phyloP scores from a whole-genome alignment of 1,140 invertebrate genomes.

The Eriosoma lanigerum region DNA sequence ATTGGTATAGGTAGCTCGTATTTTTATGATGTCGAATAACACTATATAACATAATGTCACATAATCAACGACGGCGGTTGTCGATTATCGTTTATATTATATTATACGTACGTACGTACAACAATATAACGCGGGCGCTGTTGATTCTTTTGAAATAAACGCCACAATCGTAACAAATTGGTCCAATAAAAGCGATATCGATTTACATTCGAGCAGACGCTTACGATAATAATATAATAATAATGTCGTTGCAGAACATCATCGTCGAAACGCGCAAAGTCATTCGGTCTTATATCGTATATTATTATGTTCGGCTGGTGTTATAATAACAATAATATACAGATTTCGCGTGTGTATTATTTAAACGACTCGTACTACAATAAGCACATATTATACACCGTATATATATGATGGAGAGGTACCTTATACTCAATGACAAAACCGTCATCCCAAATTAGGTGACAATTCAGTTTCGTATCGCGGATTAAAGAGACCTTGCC shows the following conservation, averaged over 20 bases:
- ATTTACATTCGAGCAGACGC: not conserved
- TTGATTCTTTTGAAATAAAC: conserved; percentile 28
- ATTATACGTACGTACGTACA: too few species aligned
- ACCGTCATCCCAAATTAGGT: conserved; percentile 49
- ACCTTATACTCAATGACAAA: conserved; percentile 32
- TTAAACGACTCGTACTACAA: conserved; percentile 28
- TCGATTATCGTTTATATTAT: not conserved
- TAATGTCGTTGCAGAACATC: conserved; percentile 9
- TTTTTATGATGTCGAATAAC: conserved; percentile 47
- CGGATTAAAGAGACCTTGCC: conserved; percentile 49
- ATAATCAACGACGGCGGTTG: not conserved
- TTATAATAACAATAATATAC: not conserved
- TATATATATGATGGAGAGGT: too few species aligned
- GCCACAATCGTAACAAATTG: conserved; percentile 46
- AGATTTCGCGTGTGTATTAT: conserved; percentile 10
- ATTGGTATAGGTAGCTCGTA: conserved; percentile 46
- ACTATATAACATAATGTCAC: too few species aligned
- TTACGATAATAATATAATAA: not conserved
- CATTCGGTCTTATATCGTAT: not conserved
- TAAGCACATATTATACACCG: too few species aligned
- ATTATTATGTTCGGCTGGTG: not conserved
- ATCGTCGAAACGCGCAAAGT: not conserved
- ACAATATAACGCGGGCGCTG: too few species aligned
- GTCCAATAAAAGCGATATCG: conserved; percentile 11
- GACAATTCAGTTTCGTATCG: conserved; percentile 35